phyloP scores from a whole-genome alignment of 2,888 invertebrate genomes.

The Drepana falcataria region DNA sequence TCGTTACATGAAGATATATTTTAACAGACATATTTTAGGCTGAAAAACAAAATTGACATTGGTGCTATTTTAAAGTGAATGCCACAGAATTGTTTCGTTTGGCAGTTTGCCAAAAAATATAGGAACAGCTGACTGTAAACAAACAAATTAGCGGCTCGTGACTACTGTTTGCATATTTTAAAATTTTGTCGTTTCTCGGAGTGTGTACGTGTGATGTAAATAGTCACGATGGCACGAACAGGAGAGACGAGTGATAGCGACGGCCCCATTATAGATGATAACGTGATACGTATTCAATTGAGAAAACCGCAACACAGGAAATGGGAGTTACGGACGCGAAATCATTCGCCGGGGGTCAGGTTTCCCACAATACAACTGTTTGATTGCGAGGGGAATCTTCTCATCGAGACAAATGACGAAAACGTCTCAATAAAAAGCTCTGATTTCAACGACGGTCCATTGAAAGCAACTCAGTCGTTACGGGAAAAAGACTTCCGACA shows the following conservation, averaged over 20 bases:
- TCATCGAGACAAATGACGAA: slow-evolving; percentile 80
- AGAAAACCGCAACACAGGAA: slow-evolving; percentile 80
- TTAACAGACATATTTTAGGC: slow-evolving; percentile 34
- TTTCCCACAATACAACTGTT: slow-evolving; percentile 81
- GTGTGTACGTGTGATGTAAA: slow-evolving; percentile 26
- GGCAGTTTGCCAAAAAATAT: slow-evolving; percentile 58
- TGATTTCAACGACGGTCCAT: slow-evolving; percentile 42
- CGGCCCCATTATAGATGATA: slow-evolving; percentile 69
- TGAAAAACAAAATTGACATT: slow-evolving; percentile 76
- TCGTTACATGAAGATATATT: slow-evolving; percentile 23
- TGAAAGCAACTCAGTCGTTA: slow-evolving; percentile 56
- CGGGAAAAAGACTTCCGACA: slow-evolving; percentile 63
- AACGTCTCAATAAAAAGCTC: slow-evolving; percentile 71
- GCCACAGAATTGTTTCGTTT: slow-evolving; percentile 56
- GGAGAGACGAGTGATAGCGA: slow-evolving; percentile 62
- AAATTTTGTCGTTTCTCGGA: slow-evolving; percentile 18
- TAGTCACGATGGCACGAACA: slow-evolving; percentile 47
- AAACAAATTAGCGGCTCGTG: slow-evolving; percentile 59
- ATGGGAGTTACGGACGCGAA: slow-evolving; percentile 82
- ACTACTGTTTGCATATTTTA: slow-evolving; percentile 35
- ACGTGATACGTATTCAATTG: slow-evolving; percentile 80
- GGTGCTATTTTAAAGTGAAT: slow-evolving; percentile 68
- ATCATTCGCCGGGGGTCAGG: slow-evolving; percentile 78
- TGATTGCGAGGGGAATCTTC: slow-evolving; percentile 80
- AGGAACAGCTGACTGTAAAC: slow-evolving; percentile 74